Base-by-base conservation (phyloP, 1,140 invertebrate species). In the Drosophila pachea region DNA sequence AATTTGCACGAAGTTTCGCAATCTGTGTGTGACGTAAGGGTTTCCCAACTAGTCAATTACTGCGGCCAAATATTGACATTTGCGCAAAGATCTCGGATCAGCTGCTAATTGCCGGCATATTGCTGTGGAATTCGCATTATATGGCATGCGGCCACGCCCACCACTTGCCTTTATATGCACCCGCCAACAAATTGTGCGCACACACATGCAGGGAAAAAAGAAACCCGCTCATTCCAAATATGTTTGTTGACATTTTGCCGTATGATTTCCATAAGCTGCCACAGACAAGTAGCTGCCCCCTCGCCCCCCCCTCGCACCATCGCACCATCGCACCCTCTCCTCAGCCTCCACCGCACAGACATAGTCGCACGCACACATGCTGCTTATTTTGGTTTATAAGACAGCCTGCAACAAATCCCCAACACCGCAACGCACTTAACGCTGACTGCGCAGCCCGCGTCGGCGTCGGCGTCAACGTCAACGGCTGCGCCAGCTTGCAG, bases 221-320 rank as follows among this genome's bases (percentile, higher is more conserved):
- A 1, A 74, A 71, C 58, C 73, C 58, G 68, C 68, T 74, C 68
- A 72, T 68, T 74, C 72, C 72, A 74, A 71, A 74, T 71, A 74
- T 66, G 72, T 42, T 73, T 65, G 76, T 78, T 83, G 78, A 84
- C 78, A 84, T 83, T 83, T 84, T 64, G 76, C 76, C 78, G 74
- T 84, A 84, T 83, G 78, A 83, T 83, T 83, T 83, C 78, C 78
- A 83, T 83, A 83, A 83, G 79, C 73, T 83, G 78, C 79, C 78
- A 83, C 69, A 73, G 78, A 83, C 78, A 84, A 83, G 79, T 84
- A 83, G 72, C 74, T 78, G 59, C 60, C 45, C 40, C 42, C n/a
- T n/a, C n/a, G n/a, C n/a, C n/a, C n/a, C n/a, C n/a, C n/a, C n/a
- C n/a, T n/a, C n/a, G n/a, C n/a, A n/a, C n/a, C n/a, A n/a, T n/a